A percentile compares a stretch with the other conserved stretches of the same genome.
Evolutionary conservation across 2,797 vertebrate species (phyloP).

Genomic region (Mionectes olivaceus): DNA sequence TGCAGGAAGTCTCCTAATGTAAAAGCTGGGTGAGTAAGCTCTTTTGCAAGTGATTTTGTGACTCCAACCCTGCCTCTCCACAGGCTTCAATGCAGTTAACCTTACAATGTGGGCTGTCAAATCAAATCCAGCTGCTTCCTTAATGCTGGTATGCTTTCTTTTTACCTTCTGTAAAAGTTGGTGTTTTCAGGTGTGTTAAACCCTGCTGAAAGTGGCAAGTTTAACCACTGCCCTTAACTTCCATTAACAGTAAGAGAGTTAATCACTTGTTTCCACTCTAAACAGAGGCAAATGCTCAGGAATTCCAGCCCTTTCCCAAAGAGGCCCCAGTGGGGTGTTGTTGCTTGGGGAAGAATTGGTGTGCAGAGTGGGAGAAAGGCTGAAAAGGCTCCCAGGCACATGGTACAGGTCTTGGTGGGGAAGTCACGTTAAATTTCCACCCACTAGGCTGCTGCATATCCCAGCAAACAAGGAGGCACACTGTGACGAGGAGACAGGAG

Average conservation of each 20-base stretch:
- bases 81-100: not conserved
- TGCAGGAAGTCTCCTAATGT: not conserved
- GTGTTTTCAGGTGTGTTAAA: constrained; percentile 28
- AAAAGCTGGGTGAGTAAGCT: not conserved
- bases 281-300: constrained; percentile 44
- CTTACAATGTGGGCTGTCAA: not conserved
- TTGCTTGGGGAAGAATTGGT: not conserved
- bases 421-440: not conserved
- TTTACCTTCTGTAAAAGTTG: not conserved
- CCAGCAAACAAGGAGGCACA: not conserved
- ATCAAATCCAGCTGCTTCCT: not conserved
- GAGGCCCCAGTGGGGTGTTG: not conserved
- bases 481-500: not conserved
- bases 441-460: fast-evolving
- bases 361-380: not conserved
- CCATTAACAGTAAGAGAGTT: constrained; percentile 51
- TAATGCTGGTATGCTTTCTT: not conserved
- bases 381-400: not conserved
- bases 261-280: constrained; percentile 55
- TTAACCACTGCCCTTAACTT: constrained; percentile 19
- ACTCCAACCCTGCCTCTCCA: not conserved
- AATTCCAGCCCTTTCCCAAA: constrained; percentile 7
- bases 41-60: not conserved
- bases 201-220: constrained; percentile 20
- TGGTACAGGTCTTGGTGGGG: not conserved